phyloP scores from a whole-genome alignment of 1,140 invertebrate genomes.

The Papilio xuthus region DNA sequence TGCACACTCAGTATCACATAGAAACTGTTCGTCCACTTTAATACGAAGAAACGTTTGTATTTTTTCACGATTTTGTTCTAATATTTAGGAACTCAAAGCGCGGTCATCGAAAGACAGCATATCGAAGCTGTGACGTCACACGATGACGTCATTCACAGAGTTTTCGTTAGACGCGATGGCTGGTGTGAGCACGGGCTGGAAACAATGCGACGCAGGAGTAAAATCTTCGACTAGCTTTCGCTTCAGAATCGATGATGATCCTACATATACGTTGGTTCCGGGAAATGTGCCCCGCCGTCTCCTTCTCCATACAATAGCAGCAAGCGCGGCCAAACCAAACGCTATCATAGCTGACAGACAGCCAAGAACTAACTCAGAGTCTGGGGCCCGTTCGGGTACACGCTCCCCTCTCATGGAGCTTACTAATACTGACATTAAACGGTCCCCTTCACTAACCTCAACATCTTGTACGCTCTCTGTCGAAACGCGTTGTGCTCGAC shows the following conservation, averaged over 20 bases:
- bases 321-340: constrained; percentile 80
- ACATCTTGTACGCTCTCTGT: constrained; percentile 83
- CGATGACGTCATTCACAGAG: constrained; percentile 80
- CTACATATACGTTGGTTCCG: constrained; percentile 83
- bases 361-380: constrained; percentile 81
- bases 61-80: constrained; percentile 59
- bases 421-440: constrained; percentile 82
- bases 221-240: constrained; percentile 83
- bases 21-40: constrained; percentile 55
- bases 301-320: constrained; percentile 80
- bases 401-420: constrained; percentile 83
- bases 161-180: constrained; percentile 68
- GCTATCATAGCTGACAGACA: constrained; percentile 81
- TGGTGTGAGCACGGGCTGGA: constrained; percentile 83
- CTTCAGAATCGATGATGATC: constrained; percentile 81
- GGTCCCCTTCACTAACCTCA: constrained; percentile 82
- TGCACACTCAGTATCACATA: constrained; percentile 69
- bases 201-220: constrained; percentile 76
- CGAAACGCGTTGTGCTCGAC: constrained; percentile 83
- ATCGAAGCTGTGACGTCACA: constrained; percentile 84
- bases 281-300: constrained; percentile 80
- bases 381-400: constrained; percentile 75
- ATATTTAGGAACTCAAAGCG: constrained; percentile 78
- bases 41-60: constrained; percentile 47
- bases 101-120: constrained; percentile 77